Evolutionary conservation across 2,888 invertebrate genomes (phyloP).

Genomic region (Eumerus sabulonum): DNA sequence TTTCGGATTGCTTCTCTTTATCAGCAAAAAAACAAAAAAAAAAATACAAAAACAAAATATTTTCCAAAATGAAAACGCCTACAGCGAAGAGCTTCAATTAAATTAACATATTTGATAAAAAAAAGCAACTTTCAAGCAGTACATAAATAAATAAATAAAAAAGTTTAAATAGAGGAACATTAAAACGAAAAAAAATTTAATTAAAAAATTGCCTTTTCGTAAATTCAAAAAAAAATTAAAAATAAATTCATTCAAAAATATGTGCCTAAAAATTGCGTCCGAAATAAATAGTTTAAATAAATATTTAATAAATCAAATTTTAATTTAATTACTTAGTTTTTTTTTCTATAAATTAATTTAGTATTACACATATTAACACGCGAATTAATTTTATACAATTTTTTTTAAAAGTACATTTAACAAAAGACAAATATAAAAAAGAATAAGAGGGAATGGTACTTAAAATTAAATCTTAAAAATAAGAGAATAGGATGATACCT

Average conservation of each 20-base stretch:
- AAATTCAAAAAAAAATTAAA: constrained; percentile 35
- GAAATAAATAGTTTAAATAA: constrained; percentile 32
- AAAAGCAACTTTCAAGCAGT: constrained; percentile 30
- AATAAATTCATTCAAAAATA: constrained; percentile 42
- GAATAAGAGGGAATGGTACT: not conserved
- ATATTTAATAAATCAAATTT: constrained; percentile 39
- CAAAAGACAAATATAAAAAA: not conserved
- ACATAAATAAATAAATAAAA: constrained; percentile 18
- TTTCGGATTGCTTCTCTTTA: constrained; percentile 25
- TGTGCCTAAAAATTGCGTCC: constrained; percentile 49
- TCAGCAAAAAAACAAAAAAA: constrained; percentile 21
- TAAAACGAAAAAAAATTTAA: constrained; percentile 7
- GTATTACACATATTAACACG: constrained; percentile 51
- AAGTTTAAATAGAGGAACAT: constrained; percentile 34
- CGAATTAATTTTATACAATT: constrained; percentile 22
- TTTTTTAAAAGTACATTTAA: not conserved
- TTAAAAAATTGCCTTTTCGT: constrained; percentile 35
- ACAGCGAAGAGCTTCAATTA: constrained; percentile 62
- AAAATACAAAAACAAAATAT: constrained; percentile 52
- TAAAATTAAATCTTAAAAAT: constrained; percentile 24
- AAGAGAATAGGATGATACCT: not conserved
- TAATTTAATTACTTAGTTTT: constrained; percentile 5
- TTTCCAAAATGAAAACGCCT: constrained; percentile 58
- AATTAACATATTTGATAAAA: constrained; percentile 52
- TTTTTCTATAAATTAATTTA: constrained; percentile 44